A percentile compares a stretch with the other conserved stretches of the same genome.
Evolutionary conservation across 2,113 vertebrate genomes (phyloP).

Genomic region (Triplophysa tibetana): DNA sequence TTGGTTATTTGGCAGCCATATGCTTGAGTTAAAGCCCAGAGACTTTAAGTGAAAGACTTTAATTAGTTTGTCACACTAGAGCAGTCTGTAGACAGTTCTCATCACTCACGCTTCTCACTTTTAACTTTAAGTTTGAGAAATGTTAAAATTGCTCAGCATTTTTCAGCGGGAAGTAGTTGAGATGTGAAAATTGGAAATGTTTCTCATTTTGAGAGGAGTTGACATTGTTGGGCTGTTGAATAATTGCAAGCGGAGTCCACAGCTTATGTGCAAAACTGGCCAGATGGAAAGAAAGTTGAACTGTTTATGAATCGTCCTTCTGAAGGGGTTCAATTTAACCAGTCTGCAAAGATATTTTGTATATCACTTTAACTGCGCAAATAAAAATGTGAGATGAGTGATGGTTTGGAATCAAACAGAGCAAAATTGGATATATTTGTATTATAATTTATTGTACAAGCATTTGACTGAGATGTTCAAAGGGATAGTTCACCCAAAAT

Average conservation of each 20-base stretch:
- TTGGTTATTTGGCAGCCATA: slow-evolving; percentile 12
- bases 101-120: slow-evolving; percentile 34
- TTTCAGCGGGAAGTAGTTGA: slow-evolving; percentile 26
- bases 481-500: too few species aligned
- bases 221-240: slow-evolving; percentile 23
- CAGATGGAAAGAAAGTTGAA: background rate
- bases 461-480: too few species aligned
- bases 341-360: background rate
- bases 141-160: background rate
- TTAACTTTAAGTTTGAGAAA: slow-evolving; percentile 17
- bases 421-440: background rate
- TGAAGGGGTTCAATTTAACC: background rate
- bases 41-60: slow-evolving; percentile 17
- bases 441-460: too few species aligned
- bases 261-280: background rate
- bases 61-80: slow-evolving; percentile 32
- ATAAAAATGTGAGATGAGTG: background rate
- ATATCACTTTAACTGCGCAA: too few species aligned
- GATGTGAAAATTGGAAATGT: slow-evolving; percentile 28
- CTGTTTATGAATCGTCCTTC: background rate
- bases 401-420: background rate
- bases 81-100: slow-evolving; percentile 25
- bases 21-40: slow-evolving; percentile 25
- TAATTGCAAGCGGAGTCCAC: background rate
- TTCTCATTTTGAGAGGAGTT: slow-evolving; percentile 12